Conservation (phyloP, 1,140 invertebrate species). For the Panagrolaimus sp. region DNA sequence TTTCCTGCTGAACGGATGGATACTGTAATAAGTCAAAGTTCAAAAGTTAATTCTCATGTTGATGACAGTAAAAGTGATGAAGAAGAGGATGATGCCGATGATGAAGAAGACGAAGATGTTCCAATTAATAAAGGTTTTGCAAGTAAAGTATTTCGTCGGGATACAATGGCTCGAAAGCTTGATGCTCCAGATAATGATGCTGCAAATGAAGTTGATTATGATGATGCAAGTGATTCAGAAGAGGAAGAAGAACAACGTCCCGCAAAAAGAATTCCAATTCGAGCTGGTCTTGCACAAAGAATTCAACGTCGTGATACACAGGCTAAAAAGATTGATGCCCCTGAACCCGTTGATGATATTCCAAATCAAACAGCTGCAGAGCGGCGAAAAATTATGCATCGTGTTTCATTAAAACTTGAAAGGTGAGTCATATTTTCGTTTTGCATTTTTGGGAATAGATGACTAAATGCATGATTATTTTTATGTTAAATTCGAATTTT, state of each 20-base stretch:
- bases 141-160: conserved; percentile 85
- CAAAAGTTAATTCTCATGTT: no score
- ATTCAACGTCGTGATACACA: conserved; percentile 90
- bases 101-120: no score
- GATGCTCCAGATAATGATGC: conserved; percentile 70
- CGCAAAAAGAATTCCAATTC: no score
- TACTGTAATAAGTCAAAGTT: no score
- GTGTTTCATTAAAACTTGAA: conserved; percentile 85
- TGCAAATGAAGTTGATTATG: no score
- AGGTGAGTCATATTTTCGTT: conserved; percentile 63
- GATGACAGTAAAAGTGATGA: no score
- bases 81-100: no score
- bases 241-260: no score
- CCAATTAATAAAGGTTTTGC: conserved; percentile 65
- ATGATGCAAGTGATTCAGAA: no score
- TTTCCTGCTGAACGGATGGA: no score
- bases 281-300: conserved; percentile 72
- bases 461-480: neutral
- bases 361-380: conserved; percentile 86
- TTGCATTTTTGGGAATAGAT: neutral
- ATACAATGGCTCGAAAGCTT: conserved; percentile 88
- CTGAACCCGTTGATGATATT: conserved; percentile 89
- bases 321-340: conserved; percentile 79
- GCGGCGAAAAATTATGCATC: conserved; percentile 83
- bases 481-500: neutral